Evolutionary conservation across 2,888 invertebrate species (phyloP).

Genomic region (Muschampia plurimacula): DNA sequence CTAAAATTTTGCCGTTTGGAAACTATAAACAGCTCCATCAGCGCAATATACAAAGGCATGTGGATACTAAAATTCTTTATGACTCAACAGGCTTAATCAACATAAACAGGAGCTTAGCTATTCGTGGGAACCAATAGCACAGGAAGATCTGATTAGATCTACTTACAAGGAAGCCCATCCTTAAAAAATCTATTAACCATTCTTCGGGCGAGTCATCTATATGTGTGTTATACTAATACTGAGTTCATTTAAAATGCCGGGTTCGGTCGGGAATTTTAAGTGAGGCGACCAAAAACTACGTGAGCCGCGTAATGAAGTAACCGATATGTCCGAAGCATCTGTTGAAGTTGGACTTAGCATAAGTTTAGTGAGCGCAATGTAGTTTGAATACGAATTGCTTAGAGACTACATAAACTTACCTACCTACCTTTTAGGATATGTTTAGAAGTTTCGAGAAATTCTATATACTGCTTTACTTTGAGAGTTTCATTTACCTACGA

Average conservation of each 20-base stretch:
- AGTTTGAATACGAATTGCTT: constrained; percentile 22
- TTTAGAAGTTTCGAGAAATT: constrained; percentile 6
- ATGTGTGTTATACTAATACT: constrained; percentile 56
- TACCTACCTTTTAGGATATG: neutral
- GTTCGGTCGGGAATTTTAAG: constrained; percentile 75
- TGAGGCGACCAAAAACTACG: constrained; percentile 67
- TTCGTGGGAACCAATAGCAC: constrained; percentile 49
- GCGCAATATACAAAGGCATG: neutral
- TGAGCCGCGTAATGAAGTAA: constrained; percentile 62
- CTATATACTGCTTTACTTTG: neutral
- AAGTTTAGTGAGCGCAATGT: constrained; percentile 28
- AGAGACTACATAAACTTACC: neutral
- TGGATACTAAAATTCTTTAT: neutral
- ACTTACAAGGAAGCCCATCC: constrained; percentile 46
- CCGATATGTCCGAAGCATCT: constrained; percentile 36
- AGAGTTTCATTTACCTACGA: neutral
- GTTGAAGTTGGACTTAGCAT: constrained; percentile 37
- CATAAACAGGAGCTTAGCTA: neutral
- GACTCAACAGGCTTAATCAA: neutral
- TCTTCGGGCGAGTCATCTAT: constrained; percentile 55
- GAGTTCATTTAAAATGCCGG: constrained; percentile 77
- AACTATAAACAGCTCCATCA: too few species aligned
- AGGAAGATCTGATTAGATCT: constrained; percentile 51
- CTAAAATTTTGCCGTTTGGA: too few species aligned
- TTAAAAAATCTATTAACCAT: constrained; percentile 51